Evolutionary conservation across 2,888 invertebrate genomes (phyloP).

Genomic region (Tetramorium bicarinatum): DNA sequence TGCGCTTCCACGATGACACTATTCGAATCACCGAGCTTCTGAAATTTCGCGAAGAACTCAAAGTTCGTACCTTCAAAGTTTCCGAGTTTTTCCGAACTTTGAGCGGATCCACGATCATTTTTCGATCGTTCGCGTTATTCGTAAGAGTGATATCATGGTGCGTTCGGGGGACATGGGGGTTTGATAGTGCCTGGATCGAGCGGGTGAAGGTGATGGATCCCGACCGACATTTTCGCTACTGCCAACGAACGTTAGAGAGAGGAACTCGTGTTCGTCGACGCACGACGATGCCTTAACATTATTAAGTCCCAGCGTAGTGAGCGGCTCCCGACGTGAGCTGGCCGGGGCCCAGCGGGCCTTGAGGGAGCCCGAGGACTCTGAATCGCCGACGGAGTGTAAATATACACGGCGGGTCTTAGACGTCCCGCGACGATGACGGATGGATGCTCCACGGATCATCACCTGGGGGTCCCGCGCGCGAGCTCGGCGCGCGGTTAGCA

Average conservation of each 20-base stretch:
- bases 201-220: constrained; percentile 49
- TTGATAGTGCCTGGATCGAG: constrained; percentile 57
- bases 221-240: constrained; percentile 74
- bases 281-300: constrained; percentile 82
- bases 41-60: constrained; percentile 16
- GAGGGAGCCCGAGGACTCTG: constrained; percentile 36
- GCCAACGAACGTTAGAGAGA: constrained; percentile 75
- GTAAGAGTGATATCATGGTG: constrained; percentile 33
- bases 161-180: constrained; percentile 42
- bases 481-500: constrained; percentile 25
- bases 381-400: constrained; percentile 53
- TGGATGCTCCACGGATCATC: constrained; percentile 37
- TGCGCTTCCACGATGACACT: constrained; percentile 27
- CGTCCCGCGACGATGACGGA: constrained; percentile 46
- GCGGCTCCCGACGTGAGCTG: constrained; percentile 36
- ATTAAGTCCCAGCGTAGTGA: constrained; percentile 64
- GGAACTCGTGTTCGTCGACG: constrained; percentile 66
- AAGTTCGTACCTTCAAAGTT: constrained; percentile 1
- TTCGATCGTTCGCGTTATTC: constrained; percentile 14
- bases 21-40: constrained; percentile 27
- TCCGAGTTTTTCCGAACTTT: not conserved
- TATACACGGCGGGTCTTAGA: constrained; percentile 32
- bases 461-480: not conserved
- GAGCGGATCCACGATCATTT: constrained; percentile 19
- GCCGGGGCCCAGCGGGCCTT: constrained; percentile 33